phyloP scores from a whole-genome alignment of 2,113 vertebrate genomes.

The Oncorhynchus tshawytscha region DNA sequence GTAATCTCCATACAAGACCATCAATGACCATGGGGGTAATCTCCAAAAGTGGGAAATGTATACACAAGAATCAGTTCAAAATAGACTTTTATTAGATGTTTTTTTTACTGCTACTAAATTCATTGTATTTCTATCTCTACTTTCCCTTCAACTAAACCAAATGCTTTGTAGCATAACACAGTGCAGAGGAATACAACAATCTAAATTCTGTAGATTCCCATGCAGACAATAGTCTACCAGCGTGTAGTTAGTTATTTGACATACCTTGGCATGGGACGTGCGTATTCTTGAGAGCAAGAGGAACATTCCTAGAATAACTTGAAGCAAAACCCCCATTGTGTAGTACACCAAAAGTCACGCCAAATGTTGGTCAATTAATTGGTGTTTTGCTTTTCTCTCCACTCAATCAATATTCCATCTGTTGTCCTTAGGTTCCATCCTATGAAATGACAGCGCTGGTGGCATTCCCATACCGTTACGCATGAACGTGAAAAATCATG shows the following conservation, averaged over 20 bases:
- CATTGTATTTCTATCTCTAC: not conserved
- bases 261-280: constrained; percentile 74
- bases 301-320: constrained; percentile 83
- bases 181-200: too few species aligned
- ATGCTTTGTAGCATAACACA: too few species aligned
- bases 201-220: too few species aligned
- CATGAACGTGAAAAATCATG: not conserved
- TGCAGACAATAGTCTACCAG: not conserved
- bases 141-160: too few species aligned
- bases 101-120: too few species aligned
- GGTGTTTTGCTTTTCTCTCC: constrained; percentile 14
- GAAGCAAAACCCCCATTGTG: constrained; percentile 80
- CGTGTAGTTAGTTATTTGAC: constrained; percentile 23
- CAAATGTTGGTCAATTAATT: constrained; percentile 49
- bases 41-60: constrained; percentile 25
- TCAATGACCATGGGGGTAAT: too few species aligned
- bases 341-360: constrained; percentile 56
- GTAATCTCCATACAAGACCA: too few species aligned
- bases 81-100: too few species aligned
- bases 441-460: not conserved
- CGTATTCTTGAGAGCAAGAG: constrained; percentile 76
- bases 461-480: not conserved
- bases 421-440: constrained; percentile 55
- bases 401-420: constrained; percentile 40
- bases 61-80: constrained; percentile 9